Evolutionary conservation across 2,797 vertebrate genomes (phyloP), one percentile per base, ranked within the genome.

Genomic region (Spatula versicolor): DNA sequence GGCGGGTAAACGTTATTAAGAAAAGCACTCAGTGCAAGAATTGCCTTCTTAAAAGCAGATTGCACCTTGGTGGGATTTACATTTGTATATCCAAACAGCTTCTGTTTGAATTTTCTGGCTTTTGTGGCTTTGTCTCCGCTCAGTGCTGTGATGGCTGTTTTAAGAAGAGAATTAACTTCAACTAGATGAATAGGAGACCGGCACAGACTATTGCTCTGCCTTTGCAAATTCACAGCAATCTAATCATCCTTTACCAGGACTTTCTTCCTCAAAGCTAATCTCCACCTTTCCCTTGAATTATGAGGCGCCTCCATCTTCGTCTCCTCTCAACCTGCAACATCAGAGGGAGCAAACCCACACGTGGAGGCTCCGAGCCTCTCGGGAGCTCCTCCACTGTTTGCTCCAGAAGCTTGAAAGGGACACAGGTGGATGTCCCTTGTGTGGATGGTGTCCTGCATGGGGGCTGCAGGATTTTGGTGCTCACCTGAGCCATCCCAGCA

Each of bases 151-250:
- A 54, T 56, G 81, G 13, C 37, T 78, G 39, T 66, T 79, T 95
- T 63, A 31, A 35, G 56, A 68, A 45, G 55, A 60, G 52, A 39
- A 50, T 83, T 83, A 41, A 83, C 46, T 66, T 86, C 10, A 4
- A 37, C 2, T 8, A 45, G 45, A 68, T 39, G 78, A 89, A 71
- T 43, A 39, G 59, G 54, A 33, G 37, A 84, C 76, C 39, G 16
- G 63, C 0, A 2, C 88, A 48, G 69, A 82, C 66, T 63, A 58
- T 80, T 9, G 2, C 54, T 67, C 48, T 68, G 78, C 69, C 76
- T 74, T 74, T 59, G 46, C 2, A 3, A 0, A 1, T 48, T 74
- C 2, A 0, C 12, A 19, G 0, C 9, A 41, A 26, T 50, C 71
- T 59, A 59, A 22, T 20, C 0, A 0, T 55, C 76, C 62, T 81